Conservation (phyloP, 1,140 invertebrate genomes). For the Drosophila guanche region DNA sequence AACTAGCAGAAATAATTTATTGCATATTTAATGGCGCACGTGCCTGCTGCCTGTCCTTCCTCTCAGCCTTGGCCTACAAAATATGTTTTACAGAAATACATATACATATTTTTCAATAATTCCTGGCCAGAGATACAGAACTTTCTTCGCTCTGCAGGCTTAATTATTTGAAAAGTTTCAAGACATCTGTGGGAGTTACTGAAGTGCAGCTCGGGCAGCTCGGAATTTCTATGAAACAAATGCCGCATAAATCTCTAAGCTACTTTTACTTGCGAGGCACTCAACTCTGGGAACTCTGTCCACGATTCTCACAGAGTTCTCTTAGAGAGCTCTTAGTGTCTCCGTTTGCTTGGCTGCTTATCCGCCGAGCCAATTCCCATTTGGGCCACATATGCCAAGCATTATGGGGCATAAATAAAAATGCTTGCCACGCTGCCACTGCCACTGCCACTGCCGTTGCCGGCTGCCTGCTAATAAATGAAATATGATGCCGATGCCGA, state of each 20-base stretch:
- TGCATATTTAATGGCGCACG: conserved; percentile 83
- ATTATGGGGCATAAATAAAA: conserved; percentile 79
- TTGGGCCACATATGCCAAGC: conserved; percentile 80
- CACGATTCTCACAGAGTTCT: neutral
- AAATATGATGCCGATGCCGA: conserved; percentile 77
- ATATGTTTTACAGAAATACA: neutral
- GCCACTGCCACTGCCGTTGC: neutral
- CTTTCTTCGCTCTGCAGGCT: neutral
- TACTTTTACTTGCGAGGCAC: conserved; percentile 70
- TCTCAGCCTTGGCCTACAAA: conserved; percentile 21
- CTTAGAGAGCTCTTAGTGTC: conserved; percentile 18
- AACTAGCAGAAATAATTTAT: conserved; percentile 81
- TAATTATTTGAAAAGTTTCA: conserved; percentile 41
- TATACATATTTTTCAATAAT: neutral
- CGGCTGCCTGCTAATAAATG: conserved; percentile 76
- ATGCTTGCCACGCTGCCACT: conserved; percentile 53
- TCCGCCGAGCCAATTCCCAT: conserved; percentile 69
- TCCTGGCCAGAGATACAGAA: too few relatives aligned
- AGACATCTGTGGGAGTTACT: conserved; percentile 5
- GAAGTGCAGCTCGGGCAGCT: conserved; percentile 33
- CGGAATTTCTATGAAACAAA: conserved; percentile 59
- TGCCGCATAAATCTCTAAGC: conserved; percentile 76
- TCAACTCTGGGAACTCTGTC: conserved; percentile 25
- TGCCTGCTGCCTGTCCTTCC: conserved; percentile 41
- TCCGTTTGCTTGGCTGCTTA: conserved; percentile 33